Evolutionary conservation across 2,113 vertebrate species (phyloP).

Genomic region (Neodontobutis hainanensis): DNA sequence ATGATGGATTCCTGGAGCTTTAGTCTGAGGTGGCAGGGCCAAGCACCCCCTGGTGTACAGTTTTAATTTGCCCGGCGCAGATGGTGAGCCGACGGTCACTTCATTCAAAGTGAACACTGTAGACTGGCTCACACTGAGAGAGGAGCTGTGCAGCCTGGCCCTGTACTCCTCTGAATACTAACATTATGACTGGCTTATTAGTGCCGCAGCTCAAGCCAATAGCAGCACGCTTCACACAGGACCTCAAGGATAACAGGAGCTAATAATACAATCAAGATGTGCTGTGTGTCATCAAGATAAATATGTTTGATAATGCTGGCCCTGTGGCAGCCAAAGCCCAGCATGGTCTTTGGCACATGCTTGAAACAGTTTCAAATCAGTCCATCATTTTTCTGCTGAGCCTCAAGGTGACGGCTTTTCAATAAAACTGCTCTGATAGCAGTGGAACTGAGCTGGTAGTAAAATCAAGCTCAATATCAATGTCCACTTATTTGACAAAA

Average conservation of each 20-base stretch:
- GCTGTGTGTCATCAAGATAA: constrained; percentile 46
- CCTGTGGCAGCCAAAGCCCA: constrained; percentile 28
- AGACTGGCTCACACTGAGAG: constrained; percentile 54
- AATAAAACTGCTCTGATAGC: constrained; percentile 9
- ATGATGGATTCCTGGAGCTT: constrained; percentile 56
- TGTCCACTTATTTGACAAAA: constrained; percentile 13
- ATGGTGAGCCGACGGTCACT: constrained; percentile 73
- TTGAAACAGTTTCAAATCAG: constrained; percentile 28
- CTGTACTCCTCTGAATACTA: constrained; percentile 42
- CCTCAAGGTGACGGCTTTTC: constrained; percentile 30
- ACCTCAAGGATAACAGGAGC: constrained; percentile 65
- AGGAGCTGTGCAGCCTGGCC: constrained; percentile 33
- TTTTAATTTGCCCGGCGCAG: constrained; percentile 75
- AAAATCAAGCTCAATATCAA: constrained; percentile 12
- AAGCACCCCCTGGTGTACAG: constrained; percentile 49
- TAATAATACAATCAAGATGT: constrained; percentile 52
- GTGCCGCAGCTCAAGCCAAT: constrained; percentile 40
- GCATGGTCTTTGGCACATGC: constrained; percentile 24
- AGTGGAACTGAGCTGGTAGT: constrained; percentile 28
- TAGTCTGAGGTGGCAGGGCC: constrained; percentile 46
- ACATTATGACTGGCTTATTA: constrained; percentile 61
- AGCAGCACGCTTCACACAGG: constrained; percentile 42
- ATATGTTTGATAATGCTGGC: constrained; percentile 46
- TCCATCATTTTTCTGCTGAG: constrained; percentile 19
- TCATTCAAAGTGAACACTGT: constrained; percentile 69